Percentiles rank a stretch among this genome's conserved stretches.
Conservation (phyloP, 2,113 vertebrate species). For the Gavia stellata region DNA sequence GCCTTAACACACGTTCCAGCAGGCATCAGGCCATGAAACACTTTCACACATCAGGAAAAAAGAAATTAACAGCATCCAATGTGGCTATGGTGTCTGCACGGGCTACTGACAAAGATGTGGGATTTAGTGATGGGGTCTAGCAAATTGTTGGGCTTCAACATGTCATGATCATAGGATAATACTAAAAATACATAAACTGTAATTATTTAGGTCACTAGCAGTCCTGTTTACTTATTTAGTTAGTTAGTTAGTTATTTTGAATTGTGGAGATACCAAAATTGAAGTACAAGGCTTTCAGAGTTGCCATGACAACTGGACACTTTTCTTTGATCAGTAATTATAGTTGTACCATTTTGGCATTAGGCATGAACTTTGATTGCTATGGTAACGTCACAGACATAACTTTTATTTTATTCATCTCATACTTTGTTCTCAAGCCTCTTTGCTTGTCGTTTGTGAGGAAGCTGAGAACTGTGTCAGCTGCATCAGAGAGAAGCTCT, state of each 20-base stretch:
- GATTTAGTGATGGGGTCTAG: not conserved
- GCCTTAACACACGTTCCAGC: not conserved
- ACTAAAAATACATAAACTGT: not conserved
- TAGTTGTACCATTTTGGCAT: constrained; percentile 23
- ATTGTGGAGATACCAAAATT: not conserved
- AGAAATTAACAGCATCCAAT: not conserved
- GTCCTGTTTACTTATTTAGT: not conserved
- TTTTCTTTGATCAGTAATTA: constrained; percentile 30
- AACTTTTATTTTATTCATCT: constrained; percentile 23
- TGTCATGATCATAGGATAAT: not conserved
- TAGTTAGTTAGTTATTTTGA: not conserved
- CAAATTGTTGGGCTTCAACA: not conserved
- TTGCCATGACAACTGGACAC: constrained; percentile 47
- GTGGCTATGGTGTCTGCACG: not conserved
- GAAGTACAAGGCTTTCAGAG: not conserved
- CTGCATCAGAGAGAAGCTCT: not conserved
- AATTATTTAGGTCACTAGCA: not conserved
- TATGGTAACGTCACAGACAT: constrained; percentile 47
- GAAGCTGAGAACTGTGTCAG: constrained; percentile 47
- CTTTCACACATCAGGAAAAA: not conserved
- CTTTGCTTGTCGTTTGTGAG: not conserved
- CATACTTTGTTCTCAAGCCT: not conserved
- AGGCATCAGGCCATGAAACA: not conserved
- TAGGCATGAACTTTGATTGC: constrained; percentile 41
- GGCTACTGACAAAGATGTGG: not conserved